These are phyloP conservation scores for Monochamus saltuarius DNA, from an alignment of 1,140 invertebrate genomes.

Conservation along the genomic window DNA sequence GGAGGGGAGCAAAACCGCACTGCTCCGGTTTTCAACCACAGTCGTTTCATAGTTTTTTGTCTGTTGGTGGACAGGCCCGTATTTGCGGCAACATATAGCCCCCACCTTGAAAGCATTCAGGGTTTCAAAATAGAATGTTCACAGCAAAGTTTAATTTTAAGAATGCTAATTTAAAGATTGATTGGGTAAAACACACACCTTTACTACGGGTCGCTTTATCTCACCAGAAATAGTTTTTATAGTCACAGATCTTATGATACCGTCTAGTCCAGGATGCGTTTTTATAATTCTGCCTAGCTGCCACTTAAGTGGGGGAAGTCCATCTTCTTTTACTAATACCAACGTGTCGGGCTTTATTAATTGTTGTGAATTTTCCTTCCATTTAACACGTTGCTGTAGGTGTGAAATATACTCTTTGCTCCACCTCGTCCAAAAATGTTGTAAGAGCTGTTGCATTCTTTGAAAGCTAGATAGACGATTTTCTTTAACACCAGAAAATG, in stretches of 20 bases:
- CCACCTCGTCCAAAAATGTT: conserved; percentile 44
- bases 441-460: conserved; percentile 12
- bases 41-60: no score
- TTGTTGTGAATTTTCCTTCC: conserved; percentile 18
- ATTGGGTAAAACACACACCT: conserved; percentile 28
- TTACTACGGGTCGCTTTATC: conserved; percentile 16
- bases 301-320: conserved; percentile 36
- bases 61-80: no score
- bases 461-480: conserved; percentile 15
- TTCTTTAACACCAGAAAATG: background rate
- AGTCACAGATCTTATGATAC: conserved; percentile 40
- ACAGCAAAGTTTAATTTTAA: background rate
- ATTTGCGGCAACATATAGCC: no score
- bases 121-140: conserved; percentile 5
- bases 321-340: conserved; percentile 43
- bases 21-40: no score
- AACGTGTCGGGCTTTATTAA: conserved; percentile 38
- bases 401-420: conserved; percentile 35
- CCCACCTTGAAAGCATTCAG: conserved; percentile 14
- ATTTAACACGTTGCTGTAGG: conserved; percentile 33
- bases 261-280: conserved; percentile 43
- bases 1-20: no score
- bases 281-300: conserved; percentile 40
- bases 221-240: conserved; percentile 37
- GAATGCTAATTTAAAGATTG: conserved; percentile 4